Base-by-base conservation (phyloP, 2,113 vertebrate genomes). In the Mesocricetus auratus region DNA sequence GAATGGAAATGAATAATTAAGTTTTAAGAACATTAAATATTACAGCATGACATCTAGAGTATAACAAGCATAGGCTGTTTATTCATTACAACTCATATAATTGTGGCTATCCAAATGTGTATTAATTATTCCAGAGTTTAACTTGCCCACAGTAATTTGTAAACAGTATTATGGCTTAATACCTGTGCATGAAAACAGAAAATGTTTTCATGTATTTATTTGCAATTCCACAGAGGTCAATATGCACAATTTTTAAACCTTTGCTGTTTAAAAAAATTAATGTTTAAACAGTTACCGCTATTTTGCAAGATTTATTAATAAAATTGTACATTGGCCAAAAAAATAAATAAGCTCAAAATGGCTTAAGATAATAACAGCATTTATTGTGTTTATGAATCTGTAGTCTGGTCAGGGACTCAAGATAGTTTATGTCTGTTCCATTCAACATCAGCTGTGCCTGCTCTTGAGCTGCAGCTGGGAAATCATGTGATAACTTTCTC, bases 201-300 rank as follows among this genome's bases (percentile, higher is more conserved):
- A 0, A 1, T 95, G 82, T 95, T 96, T 97, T 96, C 81, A 89
- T 29, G 4, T 66, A 47, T 96, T 95, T 89, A 26, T 64, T 96
- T 74, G 4, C 39, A 91, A 94, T 93, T 91, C 77, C 89, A 91
- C 45, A 31, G 69, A 85, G 74, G 88, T 93, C 1, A 4, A 15
- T 24, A 1, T 95, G 94, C 94, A 91, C 92, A 96, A 96, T 90
- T 96, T 96, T 96, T 97, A 97, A 97, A 88, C 81, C 86, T 47
- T 96, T 91, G 87, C 94, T 97, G 88, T 97, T 97, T 94, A 22
- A 56, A 97, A 96, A 94, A 97, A 83, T 77, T 98, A 96, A 81
- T 96, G 81, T 97, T 97, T 69, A 94, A 92, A 94, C 71, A 92
- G 60, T 85, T 33, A 31, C 10, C 56, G 64, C n/a, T 29, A 33